phyloP scores from a whole-genome alignment of 37 sponge, comb jelly and placozoan genomes.

The Bolinopsis microptera region DNA sequence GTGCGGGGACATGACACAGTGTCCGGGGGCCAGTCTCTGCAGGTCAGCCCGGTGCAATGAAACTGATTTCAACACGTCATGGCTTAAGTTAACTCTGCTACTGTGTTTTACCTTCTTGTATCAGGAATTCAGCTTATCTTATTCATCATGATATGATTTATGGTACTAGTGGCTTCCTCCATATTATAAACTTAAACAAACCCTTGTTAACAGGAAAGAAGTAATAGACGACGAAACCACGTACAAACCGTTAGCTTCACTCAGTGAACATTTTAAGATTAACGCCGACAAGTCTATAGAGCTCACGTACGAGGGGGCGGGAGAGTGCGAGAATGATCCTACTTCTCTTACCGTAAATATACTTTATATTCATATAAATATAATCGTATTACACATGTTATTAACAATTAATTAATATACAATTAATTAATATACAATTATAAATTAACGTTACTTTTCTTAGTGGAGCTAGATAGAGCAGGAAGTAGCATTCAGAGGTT shows the following conservation, averaged over 20 bases:
- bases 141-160: background rate
- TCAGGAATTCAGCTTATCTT: no score
- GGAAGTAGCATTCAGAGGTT: no score
- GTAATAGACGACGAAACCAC: background rate
- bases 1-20: background rate
- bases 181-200: background rate
- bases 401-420: no score
- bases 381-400: no score
- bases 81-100: background rate
- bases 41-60: background rate
- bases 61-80: no score
- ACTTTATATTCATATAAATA: no score
- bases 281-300: conserved; percentile 47
- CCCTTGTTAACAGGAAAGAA: background rate
- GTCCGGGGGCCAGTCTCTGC: conserved; percentile 49
- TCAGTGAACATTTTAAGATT: conserved; percentile 9
- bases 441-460: no score
- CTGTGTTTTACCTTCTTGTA: no score
- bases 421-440: no score
- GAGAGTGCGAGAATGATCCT: conserved; percentile 12
- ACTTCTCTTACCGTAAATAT: conserved; percentile 13
- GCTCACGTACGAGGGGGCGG: conserved; percentile 17
- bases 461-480: no score
- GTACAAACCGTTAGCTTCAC: background rate
- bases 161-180: no score